Base-by-base conservation (phyloP, 2,888 invertebrate genomes). In the Drosophila kanekoi region DNA sequence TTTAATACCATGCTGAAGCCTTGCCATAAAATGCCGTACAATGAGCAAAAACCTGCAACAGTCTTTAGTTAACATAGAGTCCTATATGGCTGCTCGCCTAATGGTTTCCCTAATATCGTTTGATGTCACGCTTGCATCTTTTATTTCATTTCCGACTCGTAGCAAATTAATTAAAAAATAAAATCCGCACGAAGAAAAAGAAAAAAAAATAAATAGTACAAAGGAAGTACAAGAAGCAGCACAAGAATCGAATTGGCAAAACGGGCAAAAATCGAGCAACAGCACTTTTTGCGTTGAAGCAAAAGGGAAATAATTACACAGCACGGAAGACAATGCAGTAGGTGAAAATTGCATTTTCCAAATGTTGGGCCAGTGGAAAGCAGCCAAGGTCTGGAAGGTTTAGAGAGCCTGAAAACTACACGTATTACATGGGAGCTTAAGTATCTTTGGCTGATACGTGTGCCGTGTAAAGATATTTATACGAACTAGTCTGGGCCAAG, bases 341-440 rank as follows among this genome's bases (percentile, higher is more conserved):
- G 81, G 71, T 89, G 81, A 70, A 83, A 86, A 83, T 75, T 86
- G 57, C 75, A 77, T 75, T 75, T 71, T 41, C 56, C 44, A 5
- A 60, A 23, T 41, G 28, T 28, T 14, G 9, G 14, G 16, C 23
- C 8, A 23, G 23, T 23, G 37, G 16, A 13, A 53, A 9, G 16
- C 8, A 37, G 16, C 8, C 38, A 59, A 33, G 53, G 18, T 35
- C 43, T 35, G 41, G 48, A 59, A 33, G 53, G 18, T 35, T 47
- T 35, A 37, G 48, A 28, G 56, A 57, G 56, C 40, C 13, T 16
- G 18, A 14, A 53, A 68, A 63, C 61, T 70, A 68, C 69, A 75
- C 79, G 72, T 67, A 71, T 84, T 74, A 81, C 71, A 81, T 72
- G 68, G 74, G 20, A 71, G 63, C 74, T 81, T 77, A 87, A 78